Conservation (phyloP, 2,797 vertebrate genomes). For the Kryptolebias ocellatus region DNA sequence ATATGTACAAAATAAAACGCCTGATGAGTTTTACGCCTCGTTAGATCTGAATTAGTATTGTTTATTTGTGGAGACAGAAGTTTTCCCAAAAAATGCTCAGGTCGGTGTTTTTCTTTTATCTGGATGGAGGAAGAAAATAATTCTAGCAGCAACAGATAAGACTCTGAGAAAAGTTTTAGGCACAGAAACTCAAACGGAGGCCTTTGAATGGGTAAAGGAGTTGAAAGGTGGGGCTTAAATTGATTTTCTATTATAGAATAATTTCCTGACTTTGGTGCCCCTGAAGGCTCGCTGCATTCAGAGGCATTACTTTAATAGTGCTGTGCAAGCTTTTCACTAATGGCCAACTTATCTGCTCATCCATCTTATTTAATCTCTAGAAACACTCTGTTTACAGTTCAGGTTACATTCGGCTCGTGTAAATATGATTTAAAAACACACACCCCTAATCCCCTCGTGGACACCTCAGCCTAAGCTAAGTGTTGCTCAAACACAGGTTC, state of each 20-base stretch:
- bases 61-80: not conserved
- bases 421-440: constrained; percentile 45
- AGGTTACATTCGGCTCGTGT: constrained; percentile 41
- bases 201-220: not conserved
- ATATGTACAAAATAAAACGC: constrained; percentile 14
- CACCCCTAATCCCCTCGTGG: constrained; percentile 24
- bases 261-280: constrained; percentile 8
- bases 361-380: constrained; percentile 69
- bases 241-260: constrained; percentile 44
- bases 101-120: not conserved
- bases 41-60: constrained; percentile 8
- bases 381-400: constrained; percentile 54
- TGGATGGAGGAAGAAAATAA: not conserved
- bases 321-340: constrained; percentile 71
- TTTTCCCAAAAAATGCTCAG: not conserved
- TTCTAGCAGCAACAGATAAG: too few species aligned
- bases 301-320: constrained; percentile 62
- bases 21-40: constrained; percentile 3
- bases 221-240: not conserved
- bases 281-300: constrained; percentile 28
- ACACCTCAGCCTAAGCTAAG: not conserved
- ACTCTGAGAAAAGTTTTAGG: not conserved
- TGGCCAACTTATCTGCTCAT: constrained; percentile 61
- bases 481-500: not conserved
- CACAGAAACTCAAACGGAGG: not conserved